A percentile compares a stretch with the other conserved stretches of the same genome.
phyloP scores from a whole-genome alignment of 1,140 invertebrate species.

The Calliopsis andreniformis region DNA sequence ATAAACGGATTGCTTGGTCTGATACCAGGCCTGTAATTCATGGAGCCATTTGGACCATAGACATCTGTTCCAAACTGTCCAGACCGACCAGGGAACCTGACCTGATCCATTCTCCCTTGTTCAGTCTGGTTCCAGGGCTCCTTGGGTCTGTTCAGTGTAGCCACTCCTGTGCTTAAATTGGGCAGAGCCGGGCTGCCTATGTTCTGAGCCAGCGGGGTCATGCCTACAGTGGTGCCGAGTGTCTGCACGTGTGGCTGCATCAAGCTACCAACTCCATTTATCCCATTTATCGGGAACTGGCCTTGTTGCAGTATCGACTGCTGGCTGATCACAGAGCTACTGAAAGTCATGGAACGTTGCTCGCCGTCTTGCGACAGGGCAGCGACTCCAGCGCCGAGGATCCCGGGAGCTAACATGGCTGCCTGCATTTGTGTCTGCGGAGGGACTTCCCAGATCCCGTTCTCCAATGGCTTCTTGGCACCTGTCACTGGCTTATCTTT shows the following conservation, averaged over 20 bases:
- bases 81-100: slow-evolving; percentile 66
- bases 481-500: slow-evolving; percentile 69
- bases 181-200: slow-evolving; percentile 38
- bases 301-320: slow-evolving; percentile 61
- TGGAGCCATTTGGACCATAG: slow-evolving; percentile 52
- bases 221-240: slow-evolving; percentile 61
- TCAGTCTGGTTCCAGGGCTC: slow-evolving; percentile 69
- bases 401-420: slow-evolving; percentile 74
- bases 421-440: slow-evolving; percentile 77
- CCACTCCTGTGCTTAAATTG: slow-evolving; percentile 25
- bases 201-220: slow-evolving; percentile 44
- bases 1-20: slow-evolving; percentile 67
- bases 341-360: slow-evolving; percentile 48
- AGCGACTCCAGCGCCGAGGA: slow-evolving; percentile 73
- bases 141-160: slow-evolving; percentile 41
- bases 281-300: slow-evolving; percentile 74
- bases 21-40: slow-evolving; percentile 59
- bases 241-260: slow-evolving; percentile 66
- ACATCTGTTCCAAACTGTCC: slow-evolving; percentile 59
- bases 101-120: slow-evolving; percentile 57
- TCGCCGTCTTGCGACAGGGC: slow-evolving; percentile 71
- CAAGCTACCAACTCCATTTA: slow-evolving; percentile 72
- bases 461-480: slow-evolving; percentile 66
- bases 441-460: slow-evolving; percentile 79
- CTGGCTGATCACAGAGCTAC: slow-evolving; percentile 48